Conservation (phyloP, 2,888 invertebrate species). For the Meliscaeva auricollis region DNA sequence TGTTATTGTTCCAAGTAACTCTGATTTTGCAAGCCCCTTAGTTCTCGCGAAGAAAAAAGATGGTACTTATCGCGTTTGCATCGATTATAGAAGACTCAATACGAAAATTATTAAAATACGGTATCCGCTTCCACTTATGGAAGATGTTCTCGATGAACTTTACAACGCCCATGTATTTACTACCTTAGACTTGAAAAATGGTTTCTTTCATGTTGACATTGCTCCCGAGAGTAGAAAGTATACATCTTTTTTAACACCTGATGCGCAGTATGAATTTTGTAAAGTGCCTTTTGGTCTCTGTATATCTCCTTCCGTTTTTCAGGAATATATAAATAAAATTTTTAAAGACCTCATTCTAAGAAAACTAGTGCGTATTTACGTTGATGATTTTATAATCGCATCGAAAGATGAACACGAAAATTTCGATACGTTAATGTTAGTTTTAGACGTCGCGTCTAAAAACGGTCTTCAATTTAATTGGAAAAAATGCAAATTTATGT, state of each 20-base stretch:
- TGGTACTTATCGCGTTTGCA: conserved; percentile 72
- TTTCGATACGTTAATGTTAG: conserved; percentile 16
- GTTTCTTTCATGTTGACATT: conserved; percentile 79
- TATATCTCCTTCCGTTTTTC: conserved; percentile 77
- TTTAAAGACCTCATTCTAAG: conserved; percentile 30
- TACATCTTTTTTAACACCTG: conserved; percentile 78
- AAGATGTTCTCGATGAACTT: conserved; percentile 78
- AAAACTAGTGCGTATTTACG: background rate
- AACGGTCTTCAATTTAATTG: conserved; percentile 57
- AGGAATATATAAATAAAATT: conserved; percentile 54
- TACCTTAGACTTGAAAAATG: conserved; percentile 54
- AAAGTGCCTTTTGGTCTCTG: conserved; percentile 77
- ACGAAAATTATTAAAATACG: conserved; percentile 68
- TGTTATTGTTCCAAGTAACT: conserved; percentile 49
- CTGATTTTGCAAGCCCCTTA: conserved; percentile 76
- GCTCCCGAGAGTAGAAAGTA: conserved; percentile 72
- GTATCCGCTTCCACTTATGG: conserved; percentile 77
- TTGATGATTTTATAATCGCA: conserved; percentile 77
- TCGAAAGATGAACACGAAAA: background rate
- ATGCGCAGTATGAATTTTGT: conserved; percentile 77
- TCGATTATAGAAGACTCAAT: conserved; percentile 72
- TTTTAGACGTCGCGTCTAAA: conserved; percentile 49
- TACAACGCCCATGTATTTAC: conserved; percentile 77
- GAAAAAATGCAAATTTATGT: conserved; percentile 62
- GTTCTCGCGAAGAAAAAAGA: conserved; percentile 71